phyloP scores from a whole-genome alignment of 2,113 vertebrate genomes.

The Hemiprocne comata region DNA sequence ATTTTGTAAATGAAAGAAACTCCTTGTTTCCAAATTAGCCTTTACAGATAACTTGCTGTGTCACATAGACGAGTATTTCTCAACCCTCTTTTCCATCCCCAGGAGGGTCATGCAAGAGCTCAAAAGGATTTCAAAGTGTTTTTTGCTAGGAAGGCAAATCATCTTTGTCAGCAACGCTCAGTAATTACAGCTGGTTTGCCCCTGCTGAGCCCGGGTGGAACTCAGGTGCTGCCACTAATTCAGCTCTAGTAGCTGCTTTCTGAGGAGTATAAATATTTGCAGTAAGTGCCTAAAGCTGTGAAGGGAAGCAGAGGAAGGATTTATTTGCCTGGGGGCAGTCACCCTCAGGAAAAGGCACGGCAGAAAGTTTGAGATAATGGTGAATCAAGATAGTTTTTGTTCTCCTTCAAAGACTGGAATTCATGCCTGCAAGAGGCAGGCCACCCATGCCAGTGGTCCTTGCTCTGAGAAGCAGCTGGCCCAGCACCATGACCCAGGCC shows the following conservation, averaged over 20 bases:
- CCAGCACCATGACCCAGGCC: too few species aligned
- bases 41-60: not conserved
- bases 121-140: not conserved
- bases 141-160: not conserved
- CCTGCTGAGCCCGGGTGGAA: slow-evolving; percentile 11
- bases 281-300: not conserved
- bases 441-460: not conserved
- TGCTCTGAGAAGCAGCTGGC: not conserved
- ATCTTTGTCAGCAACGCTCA: not conserved
- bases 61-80: not conserved
- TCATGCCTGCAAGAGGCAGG: not conserved
- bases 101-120: not conserved
- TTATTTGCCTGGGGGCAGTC: not conserved
- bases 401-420: not conserved
- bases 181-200: not conserved
- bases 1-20: not conserved
- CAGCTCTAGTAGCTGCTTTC: not conserved
- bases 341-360: not conserved
- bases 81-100: not conserved
- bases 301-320: not conserved
- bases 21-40: not conserved
- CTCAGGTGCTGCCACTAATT: not conserved
- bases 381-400: not conserved
- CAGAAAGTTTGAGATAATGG: not conserved
- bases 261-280: slow-evolving; percentile 46